Evolutionary conservation across 1,140 invertebrate species (phyloP).

Genomic region (Drosophila repleta): DNA sequence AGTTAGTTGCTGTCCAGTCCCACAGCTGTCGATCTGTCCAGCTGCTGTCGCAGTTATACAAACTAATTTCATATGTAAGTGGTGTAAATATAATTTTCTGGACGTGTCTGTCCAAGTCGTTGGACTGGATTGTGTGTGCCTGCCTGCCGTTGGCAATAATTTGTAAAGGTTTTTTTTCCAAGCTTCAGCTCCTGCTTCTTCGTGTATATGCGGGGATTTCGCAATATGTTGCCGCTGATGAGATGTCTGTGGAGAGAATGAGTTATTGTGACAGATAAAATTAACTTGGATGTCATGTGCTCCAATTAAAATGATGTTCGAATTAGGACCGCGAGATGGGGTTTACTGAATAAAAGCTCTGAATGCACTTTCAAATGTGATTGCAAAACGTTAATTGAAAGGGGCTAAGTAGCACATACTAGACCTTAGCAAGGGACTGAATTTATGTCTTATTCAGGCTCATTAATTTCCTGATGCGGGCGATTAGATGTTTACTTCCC

Average conservation of each 20-base stretch:
- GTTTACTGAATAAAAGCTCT: constrained; percentile 5
- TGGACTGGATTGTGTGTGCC: neutral
- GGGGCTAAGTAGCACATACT: neutral
- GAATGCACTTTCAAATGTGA: neutral
- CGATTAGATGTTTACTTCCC: no score
- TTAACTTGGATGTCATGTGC: constrained; percentile 38
- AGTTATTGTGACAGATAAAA: constrained; percentile 52
- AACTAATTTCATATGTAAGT: constrained; percentile 82
- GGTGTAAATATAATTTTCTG: constrained; percentile 82
- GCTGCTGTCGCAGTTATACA: constrained; percentile 64
- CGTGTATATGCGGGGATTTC: constrained; percentile 36
- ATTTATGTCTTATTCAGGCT: neutral
- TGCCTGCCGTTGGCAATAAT: constrained; percentile 67
- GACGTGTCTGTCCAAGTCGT: constrained; percentile 34
- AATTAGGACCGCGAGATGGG: constrained; percentile 2
- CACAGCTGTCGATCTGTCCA: constrained; percentile 4
- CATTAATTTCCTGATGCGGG: neutral
- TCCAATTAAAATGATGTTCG: constrained; percentile 31
- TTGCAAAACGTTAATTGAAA: neutral
- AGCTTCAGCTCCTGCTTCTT: constrained; percentile 10
- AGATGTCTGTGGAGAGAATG: constrained; percentile 72
- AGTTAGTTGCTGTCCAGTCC: constrained; percentile 19
- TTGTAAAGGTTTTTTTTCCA: constrained; percentile 67
- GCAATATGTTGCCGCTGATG: constrained; percentile 75
- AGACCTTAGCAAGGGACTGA: no score